phyloP scores from a whole-genome alignment of 2,113 vertebrate species.

The Salvelinus sp. region DNA sequence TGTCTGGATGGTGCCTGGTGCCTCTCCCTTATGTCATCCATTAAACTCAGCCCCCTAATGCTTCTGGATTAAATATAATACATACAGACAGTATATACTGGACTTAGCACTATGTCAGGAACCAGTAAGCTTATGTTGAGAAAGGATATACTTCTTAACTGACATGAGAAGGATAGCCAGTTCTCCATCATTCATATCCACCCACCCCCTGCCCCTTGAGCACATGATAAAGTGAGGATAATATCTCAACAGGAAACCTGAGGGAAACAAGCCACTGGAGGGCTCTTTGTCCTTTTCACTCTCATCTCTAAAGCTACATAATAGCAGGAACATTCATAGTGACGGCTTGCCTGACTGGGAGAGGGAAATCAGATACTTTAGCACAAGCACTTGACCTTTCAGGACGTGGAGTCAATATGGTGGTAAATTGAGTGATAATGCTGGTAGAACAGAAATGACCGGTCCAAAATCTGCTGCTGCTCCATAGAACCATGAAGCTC shows the following conservation, averaged over 20 bases:
- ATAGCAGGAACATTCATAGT: constrained; percentile 26
- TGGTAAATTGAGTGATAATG: constrained; percentile 32
- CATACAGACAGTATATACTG: constrained; percentile 38
- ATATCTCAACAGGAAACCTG: constrained; percentile 28
- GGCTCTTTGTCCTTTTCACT: constrained; percentile 44
- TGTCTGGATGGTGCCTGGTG: constrained; percentile 10
- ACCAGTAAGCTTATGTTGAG: constrained; percentile 37
- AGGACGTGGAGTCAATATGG: constrained; percentile 49
- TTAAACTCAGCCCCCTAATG: constrained; percentile 45
- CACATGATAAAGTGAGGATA: constrained; percentile 40
- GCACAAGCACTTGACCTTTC: constrained; percentile 32
- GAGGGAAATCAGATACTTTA: constrained; percentile 47
- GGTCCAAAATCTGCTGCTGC: background rate
- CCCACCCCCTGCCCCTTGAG: constrained; percentile 53
- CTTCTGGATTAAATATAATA: constrained; percentile 50
- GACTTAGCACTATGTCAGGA: constrained; percentile 37
- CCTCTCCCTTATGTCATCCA: constrained; percentile 49
- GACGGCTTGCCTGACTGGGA: constrained; percentile 6
- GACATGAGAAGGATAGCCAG: constrained; percentile 24
- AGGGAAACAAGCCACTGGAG: constrained; percentile 27
- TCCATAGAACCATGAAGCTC: background rate
- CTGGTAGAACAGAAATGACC: background rate
- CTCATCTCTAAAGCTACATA: constrained; percentile 34
- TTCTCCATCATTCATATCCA: constrained; percentile 33
- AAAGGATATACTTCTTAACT: constrained; percentile 46